These are phyloP conservation scores for Orientallactaga bullata DNA, from an alignment of 2,113 vertebrate species.

Conservation along the genomic window DNA sequence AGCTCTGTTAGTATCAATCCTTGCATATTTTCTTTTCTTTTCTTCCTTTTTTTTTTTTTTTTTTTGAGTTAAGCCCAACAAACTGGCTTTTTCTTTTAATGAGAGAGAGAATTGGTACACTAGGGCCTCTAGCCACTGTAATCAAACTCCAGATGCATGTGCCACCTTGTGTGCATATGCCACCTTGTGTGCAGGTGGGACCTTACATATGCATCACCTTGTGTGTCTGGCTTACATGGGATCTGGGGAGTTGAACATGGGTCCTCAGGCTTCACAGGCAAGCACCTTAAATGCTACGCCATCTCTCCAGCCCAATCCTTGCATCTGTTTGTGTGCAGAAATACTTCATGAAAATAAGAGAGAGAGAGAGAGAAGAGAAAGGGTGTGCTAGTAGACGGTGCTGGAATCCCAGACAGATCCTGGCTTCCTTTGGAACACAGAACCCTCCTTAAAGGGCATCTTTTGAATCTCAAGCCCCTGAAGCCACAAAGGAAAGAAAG, in stretches of 20 bases:
- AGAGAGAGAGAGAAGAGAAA: neutral
- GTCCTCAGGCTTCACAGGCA: neutral
- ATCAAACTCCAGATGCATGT: too few species aligned
- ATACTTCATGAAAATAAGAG: neutral
- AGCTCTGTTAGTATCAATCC: neutral
- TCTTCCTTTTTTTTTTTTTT: too few species aligned
- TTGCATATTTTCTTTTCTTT: too few species aligned
- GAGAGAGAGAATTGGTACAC: too few species aligned
- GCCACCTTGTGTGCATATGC: too few species aligned
- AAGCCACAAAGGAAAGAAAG: slow-evolving; percentile 10
- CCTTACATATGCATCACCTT: too few species aligned
- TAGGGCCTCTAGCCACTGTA: too few species aligned
- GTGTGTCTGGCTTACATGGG: too few species aligned
- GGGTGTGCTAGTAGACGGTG: fast-evolving
- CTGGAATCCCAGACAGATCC: neutral
- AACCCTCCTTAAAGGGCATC: neutral
- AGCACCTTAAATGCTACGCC: too few species aligned
- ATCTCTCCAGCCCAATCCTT: neutral
- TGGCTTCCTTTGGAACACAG: neutral
- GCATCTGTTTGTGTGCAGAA: neutral
- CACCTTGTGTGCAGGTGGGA: too few species aligned
- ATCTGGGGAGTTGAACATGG: neutral
- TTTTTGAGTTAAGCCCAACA: too few species aligned
- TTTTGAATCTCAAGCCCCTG: neutral
- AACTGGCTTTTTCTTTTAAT: too few species aligned